Evolutionary conservation across 92 coral and sea anemone genomes (phyloP), one percentile per base, ranked within the genome.

Genomic region (Heteractis magnifica): DNA sequence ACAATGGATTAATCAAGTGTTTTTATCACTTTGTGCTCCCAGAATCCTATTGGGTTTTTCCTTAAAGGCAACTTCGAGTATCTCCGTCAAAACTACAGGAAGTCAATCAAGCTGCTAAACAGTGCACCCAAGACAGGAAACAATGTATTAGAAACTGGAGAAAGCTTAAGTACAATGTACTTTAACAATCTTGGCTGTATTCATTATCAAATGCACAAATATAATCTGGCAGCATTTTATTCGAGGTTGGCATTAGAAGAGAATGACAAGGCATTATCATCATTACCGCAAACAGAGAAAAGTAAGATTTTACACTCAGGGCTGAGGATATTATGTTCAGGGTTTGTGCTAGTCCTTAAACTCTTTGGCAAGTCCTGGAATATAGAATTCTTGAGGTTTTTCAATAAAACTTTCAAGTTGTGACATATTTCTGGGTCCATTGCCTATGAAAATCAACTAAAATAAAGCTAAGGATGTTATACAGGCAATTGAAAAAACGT

Each of bases 171-270:
- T 83, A 93, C 99, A 20, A 97, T 97, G 99, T 97, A 97, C 89
- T 97, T 84, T 88, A 97, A 92, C 82, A 90, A 94, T 82, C 89
- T 97, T 18, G 99, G 99, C 41, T 97, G 99, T 81, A 93, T 97
- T 78, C 99, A 97, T 85, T 97, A 84, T 77, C 99, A 97, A 78
- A 91, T 97, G 92, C 97, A 94, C 86, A 97, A 97, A 79, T 97
- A 92, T 88, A 94, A 94, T 87, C 83, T 97, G 53, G 99, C 97
- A 6, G 98, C 98, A 51, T 92, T 94, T 87, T 97, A 97, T 87
- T 97, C 93, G 86, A 90, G 99, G 82, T 91, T 86, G 88, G 96
- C 99, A 19, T 80, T 97, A 65, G 97, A 94, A 75, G 97, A 97
- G 81, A 94, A 96, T 82, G 93, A 92, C 83, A 96, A 94, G 79